Conservation (phyloP, 2,888 invertebrate species). For the Hofmannophila pseudospretella region DNA sequence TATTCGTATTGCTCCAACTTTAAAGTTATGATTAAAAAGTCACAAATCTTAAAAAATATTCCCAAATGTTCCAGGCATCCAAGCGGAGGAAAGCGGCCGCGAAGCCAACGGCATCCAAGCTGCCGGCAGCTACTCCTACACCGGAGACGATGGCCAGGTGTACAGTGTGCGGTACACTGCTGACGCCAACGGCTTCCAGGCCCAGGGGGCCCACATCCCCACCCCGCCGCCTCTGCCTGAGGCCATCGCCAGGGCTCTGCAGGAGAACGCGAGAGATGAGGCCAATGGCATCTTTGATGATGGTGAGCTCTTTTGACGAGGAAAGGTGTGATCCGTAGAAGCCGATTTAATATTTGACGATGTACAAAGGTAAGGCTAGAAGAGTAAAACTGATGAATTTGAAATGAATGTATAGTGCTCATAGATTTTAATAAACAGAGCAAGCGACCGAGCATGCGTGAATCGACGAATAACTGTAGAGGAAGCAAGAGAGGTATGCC, state of each 20-base stretch:
- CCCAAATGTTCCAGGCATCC: conserved; percentile 45
- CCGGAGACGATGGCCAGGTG: conserved; percentile 78
- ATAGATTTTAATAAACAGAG: too few species aligned
- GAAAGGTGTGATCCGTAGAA: too few species aligned
- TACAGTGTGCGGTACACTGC: conserved; percentile 71
- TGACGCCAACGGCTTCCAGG: conserved; percentile 63
- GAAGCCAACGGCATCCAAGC: conserved; percentile 70
- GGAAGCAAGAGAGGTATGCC: too few species aligned
- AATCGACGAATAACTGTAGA: too few species aligned
- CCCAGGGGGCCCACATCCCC: conserved; percentile 76
- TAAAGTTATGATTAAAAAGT: too few species aligned
- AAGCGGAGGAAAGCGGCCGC: conserved; percentile 57
- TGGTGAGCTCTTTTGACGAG: conserved; percentile 31
- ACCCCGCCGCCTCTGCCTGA: conserved; percentile 79
- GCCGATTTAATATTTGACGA: too few species aligned
- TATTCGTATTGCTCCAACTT: too few species aligned
- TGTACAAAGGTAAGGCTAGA: too few species aligned
- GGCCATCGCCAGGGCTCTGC: conserved; percentile 71
- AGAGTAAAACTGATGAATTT: too few species aligned
- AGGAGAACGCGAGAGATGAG: conserved; percentile 72
- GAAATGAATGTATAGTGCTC: too few species aligned
- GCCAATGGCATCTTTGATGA: conserved; percentile 75
- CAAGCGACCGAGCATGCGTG: too few species aligned
- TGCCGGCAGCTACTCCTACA: conserved; percentile 77
- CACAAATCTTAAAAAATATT: neutral